Percentiles rank a stretch among this genome's conserved stretches.
These are phyloP conservation scores for Triplophysa siluroides DNA, from an alignment of 2,113 vertebrate species.

Conservation along the genomic window DNA sequence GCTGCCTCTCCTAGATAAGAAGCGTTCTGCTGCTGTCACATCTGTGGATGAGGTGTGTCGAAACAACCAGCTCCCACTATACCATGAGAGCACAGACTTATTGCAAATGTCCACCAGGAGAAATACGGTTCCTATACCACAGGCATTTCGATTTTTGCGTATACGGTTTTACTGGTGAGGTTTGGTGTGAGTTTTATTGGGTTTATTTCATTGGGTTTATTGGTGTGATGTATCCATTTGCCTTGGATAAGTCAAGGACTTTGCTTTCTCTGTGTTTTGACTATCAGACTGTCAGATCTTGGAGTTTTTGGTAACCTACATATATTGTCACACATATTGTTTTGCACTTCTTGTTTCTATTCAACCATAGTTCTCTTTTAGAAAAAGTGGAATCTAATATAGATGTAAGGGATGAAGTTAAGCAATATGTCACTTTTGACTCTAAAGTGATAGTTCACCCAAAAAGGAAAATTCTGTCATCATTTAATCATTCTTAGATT, in stretches of 20 bases:
- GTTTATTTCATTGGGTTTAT: conserved; percentile 33
- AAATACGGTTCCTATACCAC: conserved; percentile 17
- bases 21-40: conserved; percentile 69
- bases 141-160: conserved; percentile 25
- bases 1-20: conserved; percentile 72
- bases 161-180: conserved; percentile 31
- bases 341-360: no score
- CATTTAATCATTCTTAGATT: no score
- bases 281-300: background rate
- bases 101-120: conserved; percentile 57
- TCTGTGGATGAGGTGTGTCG: conserved; percentile 66
- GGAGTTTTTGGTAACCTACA: background rate
- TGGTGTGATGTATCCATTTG: conserved; percentile 1
- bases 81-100: conserved; percentile 38
- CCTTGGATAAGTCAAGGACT: conserved; percentile 1
- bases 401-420: no score
- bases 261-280: background rate
- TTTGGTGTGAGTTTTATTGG: background rate
- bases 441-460: no score
- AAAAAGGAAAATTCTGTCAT: no score
- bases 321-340: no score
- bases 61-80: conserved; percentile 73
- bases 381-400: no score
- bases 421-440: no score
- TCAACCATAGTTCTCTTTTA: no score